Base-by-base conservation (phyloP, 2,797 vertebrate genomes). In the Cyprinodon diabolis region DNA sequence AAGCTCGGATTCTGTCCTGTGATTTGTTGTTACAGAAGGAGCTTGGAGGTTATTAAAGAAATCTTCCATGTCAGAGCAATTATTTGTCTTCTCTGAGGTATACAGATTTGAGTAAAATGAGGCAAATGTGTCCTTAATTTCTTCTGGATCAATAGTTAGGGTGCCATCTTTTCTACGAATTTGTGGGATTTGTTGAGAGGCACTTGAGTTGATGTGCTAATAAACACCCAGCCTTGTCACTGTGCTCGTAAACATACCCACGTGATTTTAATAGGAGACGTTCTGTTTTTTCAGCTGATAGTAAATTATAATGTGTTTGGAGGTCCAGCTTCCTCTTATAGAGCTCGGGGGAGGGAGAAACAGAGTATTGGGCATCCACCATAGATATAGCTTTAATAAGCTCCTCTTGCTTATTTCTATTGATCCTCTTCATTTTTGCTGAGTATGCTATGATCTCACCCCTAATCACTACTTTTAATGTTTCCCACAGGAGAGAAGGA, bases 211-310 rank as follows among this genome's bases (percentile, higher is more conserved):
- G 25, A 30, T 30, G 25, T 30, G 25, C 25, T 30, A 30, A 30
- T 30, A 30, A 30, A 30, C 1, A 2, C 25, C 25, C 25, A 30
- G 25, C 25, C 25, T 30, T 30, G 25, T 30, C 25, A 30, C 25
- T 30, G 2, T 2, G 25, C 25, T 30, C 25, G 25, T 30, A 30
- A 30, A 30, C 25, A 30, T 30, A 30, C 25, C 25, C 1, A 30
- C 25, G 25, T 25, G 52, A 56, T 25, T n/a, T n/a, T 17, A 69
- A 25, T 2, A 57, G 3, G 5, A 56, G 11, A 23, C n/a, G 7
- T 56, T 56, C 54, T 15, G 52, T 57, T 45, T 69, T 40, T 23
- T 56, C 52, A 3, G 68, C 57, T 56, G 68, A 56, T 54, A 69
- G 13, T 2, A 69, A 56, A 21, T 45, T 69, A 8, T 57, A 69